Evolutionary conservation across 1,140 invertebrate genomes (phyloP).

Genomic region (Galleria mellonella): DNA sequence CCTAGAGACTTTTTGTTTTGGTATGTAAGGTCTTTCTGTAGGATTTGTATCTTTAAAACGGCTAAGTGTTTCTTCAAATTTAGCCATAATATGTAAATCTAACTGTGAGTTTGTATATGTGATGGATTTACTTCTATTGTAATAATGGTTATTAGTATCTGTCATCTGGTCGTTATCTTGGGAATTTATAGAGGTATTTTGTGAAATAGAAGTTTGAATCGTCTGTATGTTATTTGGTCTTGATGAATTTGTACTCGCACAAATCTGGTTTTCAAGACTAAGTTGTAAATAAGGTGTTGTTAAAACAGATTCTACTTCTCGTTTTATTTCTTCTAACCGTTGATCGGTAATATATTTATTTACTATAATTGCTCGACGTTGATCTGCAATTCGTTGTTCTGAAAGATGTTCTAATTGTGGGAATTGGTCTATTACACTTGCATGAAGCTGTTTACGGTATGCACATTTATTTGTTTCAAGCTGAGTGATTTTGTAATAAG

Average conservation of each 20-base stretch:
- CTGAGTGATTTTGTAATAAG: neutral
- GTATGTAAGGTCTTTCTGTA: slow-evolving; percentile 14
- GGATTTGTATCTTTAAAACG: slow-evolving; percentile 3
- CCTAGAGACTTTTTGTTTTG: slow-evolving; percentile 18
- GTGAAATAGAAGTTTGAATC: neutral
- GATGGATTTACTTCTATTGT: neutral
- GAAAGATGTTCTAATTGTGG: neutral
- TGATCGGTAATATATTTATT: neutral
- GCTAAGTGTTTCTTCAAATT: neutral
- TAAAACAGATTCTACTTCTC: too few species aligned
- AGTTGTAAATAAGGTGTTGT: too few species aligned
- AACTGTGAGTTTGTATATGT: neutral
- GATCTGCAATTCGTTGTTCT: neutral
- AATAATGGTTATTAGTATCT: neutral
- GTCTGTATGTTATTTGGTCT: neutral
- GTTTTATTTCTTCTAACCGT: neutral
- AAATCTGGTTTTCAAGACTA: too few species aligned
- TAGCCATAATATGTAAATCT: neutral
- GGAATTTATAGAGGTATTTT: neutral
- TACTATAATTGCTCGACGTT: neutral
- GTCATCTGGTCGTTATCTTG: neutral
- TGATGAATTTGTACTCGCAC: too few species aligned
- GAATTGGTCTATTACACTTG: neutral
- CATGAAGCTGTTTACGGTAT: neutral
- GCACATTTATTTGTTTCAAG: neutral